These are phyloP conservation scores for Phaethon lepturus DNA, from an alignment of 2,113 vertebrate genomes.

Conservation along the genomic window DNA sequence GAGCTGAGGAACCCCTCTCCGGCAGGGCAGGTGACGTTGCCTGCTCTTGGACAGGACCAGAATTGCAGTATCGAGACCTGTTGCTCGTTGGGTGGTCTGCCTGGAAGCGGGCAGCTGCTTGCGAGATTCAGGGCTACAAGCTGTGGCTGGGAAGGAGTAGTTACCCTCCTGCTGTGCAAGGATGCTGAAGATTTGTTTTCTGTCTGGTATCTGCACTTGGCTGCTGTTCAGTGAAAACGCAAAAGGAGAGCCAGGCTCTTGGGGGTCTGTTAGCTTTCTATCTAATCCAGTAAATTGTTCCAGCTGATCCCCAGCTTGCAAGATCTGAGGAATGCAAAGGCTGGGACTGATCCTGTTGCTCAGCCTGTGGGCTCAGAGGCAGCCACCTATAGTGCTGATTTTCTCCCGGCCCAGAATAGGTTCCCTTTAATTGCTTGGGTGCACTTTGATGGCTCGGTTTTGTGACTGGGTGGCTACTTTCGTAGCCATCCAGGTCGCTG, in stretches of 20 bases:
- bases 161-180: background rate
- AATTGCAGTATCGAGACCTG: fast-evolving
- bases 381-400: background rate
- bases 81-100: background rate
- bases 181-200: background rate
- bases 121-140: background rate
- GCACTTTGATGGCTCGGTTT: background rate
- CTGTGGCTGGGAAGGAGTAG: background rate
- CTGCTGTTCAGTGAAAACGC: background rate
- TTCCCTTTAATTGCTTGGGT: background rate
- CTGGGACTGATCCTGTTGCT: background rate
- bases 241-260: background rate
- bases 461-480: background rate
- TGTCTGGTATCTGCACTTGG: background rate
- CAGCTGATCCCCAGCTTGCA: background rate
- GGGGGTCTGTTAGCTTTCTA: background rate
- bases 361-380: background rate
- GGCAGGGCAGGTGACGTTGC: fast-evolving
- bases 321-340: background rate
- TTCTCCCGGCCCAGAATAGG: background rate
- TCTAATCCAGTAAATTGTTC: background rate
- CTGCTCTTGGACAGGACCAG: background rate
- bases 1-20: too few relatives aligned
- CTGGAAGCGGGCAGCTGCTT: background rate
- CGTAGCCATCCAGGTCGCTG: fast-evolving